phyloP scores from a whole-genome alignment of 2,888 invertebrate species.

The Caenorhabditis sp. region DNA sequence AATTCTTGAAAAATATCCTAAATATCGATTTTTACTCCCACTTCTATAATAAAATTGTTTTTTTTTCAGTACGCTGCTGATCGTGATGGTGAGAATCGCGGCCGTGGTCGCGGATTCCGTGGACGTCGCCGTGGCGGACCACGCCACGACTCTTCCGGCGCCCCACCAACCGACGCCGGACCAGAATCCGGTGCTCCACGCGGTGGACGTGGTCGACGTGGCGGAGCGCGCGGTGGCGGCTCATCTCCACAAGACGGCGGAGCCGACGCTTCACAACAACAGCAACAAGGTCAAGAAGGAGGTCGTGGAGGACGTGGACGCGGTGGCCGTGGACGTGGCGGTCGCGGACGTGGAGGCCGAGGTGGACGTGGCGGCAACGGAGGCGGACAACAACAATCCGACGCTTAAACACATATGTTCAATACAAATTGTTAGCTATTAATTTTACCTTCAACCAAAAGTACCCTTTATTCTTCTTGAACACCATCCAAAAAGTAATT shows the following conservation, averaged over 20 bases:
- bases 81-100: conserved; percentile 31
- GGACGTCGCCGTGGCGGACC: conserved; percentile 10
- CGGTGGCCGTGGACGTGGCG: conserved; percentile 40
- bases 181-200: not conserved
- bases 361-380: conserved; percentile 32
- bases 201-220: conserved; percentile 23
- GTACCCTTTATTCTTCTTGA: conserved; percentile 4
- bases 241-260: conserved; percentile 18
- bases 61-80: conserved; percentile 50
- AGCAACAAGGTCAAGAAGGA: conserved; percentile 19
- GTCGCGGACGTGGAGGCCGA: conserved; percentile 54
- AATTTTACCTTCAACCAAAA: not conserved
- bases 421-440: no score
- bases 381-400: conserved; percentile 3
- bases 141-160: not conserved
- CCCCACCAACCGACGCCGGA: not conserved
- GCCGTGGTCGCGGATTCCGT: conserved; percentile 26
- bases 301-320: conserved; percentile 38
- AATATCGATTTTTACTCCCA: no score
- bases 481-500: conserved; percentile 33
- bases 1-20: no score
- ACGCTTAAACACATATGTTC: not conserved
- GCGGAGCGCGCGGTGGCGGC: conserved; percentile 31
- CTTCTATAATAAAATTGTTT: no score
- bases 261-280: conserved; percentile 7